These are phyloP conservation scores for Girardinichthys multiradiatus DNA, from an alignment of 2,113 vertebrate species.

Conservation along the genomic window DNA sequence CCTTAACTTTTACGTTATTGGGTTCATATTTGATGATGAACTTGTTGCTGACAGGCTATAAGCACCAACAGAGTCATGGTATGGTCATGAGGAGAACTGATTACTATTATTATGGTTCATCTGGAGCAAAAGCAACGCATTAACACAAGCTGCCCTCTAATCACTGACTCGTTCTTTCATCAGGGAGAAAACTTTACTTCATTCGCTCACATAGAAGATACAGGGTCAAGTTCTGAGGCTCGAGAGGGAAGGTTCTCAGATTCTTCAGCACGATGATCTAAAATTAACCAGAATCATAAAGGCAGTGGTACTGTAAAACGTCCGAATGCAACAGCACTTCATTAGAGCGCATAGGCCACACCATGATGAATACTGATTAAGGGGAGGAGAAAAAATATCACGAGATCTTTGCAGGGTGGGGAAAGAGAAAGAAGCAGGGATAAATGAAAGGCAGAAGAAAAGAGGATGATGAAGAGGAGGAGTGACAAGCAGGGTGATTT, in stretches of 20 bases:
- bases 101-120: neutral
- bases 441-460: conserved; percentile 8
- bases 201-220: neutral
- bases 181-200: neutral
- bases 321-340: conserved; percentile 47
- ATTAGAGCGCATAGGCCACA: conserved; percentile 30
- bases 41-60: too few species aligned
- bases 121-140: neutral
- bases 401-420: conserved; percentile 27
- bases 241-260: conserved; percentile 7
- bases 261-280: conserved; percentile 64
- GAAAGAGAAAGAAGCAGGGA: conserved; percentile 6
- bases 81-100: neutral
- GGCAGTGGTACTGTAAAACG: conserved; percentile 28
- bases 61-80: too few species aligned
- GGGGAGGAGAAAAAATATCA: conserved; percentile 1
- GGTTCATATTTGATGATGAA: too few species aligned
- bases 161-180: neutral
- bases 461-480: conserved; percentile 4
- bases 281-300: conserved; percentile 54
- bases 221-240: neutral
- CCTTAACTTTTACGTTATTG: too few species aligned
- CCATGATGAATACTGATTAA: conserved; percentile 49
- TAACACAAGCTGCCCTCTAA: neutral
- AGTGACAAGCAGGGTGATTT: too few species aligned